A percentile compares a stretch with the other conserved stretches of the same genome.
phyloP scores from a whole-genome alignment of 2,113 vertebrate genomes.

The Oenanthe oenanthe region DNA sequence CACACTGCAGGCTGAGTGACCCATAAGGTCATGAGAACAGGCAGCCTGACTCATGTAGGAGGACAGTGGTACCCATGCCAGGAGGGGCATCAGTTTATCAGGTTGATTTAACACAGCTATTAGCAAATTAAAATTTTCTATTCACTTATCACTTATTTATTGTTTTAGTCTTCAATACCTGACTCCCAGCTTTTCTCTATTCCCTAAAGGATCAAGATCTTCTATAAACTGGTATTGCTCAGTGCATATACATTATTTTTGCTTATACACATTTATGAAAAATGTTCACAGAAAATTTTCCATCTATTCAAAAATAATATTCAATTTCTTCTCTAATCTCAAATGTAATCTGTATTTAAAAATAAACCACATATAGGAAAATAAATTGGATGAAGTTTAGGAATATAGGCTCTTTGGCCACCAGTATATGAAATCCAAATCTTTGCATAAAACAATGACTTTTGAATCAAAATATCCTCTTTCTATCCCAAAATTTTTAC shows the following conservation, averaged over 20 bases:
- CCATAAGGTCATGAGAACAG: rapidly evolving
- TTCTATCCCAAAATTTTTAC: background rate
- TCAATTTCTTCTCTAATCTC: background rate
- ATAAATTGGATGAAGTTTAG: background rate
- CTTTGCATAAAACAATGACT: background rate
- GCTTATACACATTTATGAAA: background rate
- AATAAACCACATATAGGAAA: background rate
- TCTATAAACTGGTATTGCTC: background rate
- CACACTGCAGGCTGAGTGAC: background rate
- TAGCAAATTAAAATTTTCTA: background rate
- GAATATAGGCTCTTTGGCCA: background rate
- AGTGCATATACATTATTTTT: background rate
- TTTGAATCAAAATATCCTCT: background rate
- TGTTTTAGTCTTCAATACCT: background rate
- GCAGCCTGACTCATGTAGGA: background rate
- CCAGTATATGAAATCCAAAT: background rate
- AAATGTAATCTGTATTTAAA: background rate
- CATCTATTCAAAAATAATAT: background rate
- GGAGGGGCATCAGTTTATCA: background rate
- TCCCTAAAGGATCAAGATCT: background rate
- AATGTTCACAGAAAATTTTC: background rate
- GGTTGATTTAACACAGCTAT: background rate
- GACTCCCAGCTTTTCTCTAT: background rate
- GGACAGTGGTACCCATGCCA: background rate
- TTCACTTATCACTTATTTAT: background rate